These are phyloP conservation scores for Monodelphis domestica DNA, from an alignment of 2,797 vertebrate genomes.

Conservation along the genomic window DNA sequence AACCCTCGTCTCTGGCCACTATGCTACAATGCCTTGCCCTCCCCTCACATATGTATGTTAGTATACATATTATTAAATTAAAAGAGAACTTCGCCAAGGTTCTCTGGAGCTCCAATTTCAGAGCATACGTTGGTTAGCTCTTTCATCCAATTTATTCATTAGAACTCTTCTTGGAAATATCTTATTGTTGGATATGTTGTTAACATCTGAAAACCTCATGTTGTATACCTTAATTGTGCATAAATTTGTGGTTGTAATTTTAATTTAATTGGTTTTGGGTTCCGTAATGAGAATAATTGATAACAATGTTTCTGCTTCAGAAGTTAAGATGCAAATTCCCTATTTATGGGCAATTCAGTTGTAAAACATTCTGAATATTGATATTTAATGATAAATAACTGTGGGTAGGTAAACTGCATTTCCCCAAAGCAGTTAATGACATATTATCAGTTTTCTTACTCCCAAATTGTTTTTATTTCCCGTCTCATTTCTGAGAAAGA, in stretches of 20 bases:
- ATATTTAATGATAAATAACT: slow-evolving; percentile 80
- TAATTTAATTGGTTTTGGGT: slow-evolving; percentile 61
- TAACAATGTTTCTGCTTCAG: slow-evolving; percentile 70
- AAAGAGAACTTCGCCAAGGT: background rate
- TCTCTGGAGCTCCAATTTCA: background rate
- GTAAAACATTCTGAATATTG: slow-evolving; percentile 39
- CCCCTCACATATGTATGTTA: background rate
- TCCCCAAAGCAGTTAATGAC: slow-evolving; percentile 62
- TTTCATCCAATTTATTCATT: slow-evolving; percentile 32
- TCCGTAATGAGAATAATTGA: slow-evolving; percentile 68
- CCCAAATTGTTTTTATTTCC: slow-evolving; percentile 62
- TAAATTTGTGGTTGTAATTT: slow-evolving; percentile 55
- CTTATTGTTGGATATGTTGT: slow-evolving; percentile 33
- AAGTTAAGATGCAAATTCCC: slow-evolving; percentile 66
- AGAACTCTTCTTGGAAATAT: background rate
- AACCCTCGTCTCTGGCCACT: background rate
- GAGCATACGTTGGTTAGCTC: background rate
- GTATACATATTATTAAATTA: background rate
- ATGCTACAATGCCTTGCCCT: background rate
- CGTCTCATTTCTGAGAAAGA: slow-evolving; percentile 56
- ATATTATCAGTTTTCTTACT: slow-evolving; percentile 74
- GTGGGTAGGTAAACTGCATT: slow-evolving; percentile 78
- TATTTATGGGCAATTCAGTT: slow-evolving; percentile 42
- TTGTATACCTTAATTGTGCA: slow-evolving; percentile 2
- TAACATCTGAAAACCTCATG: slow-evolving; percentile 16